Percentiles rank a stretch among this genome's conserved stretches.
These are phyloP conservation scores for Radopholus similis DNA, from an alignment of 1,140 invertebrate genomes.

Conservation along the genomic window DNA sequence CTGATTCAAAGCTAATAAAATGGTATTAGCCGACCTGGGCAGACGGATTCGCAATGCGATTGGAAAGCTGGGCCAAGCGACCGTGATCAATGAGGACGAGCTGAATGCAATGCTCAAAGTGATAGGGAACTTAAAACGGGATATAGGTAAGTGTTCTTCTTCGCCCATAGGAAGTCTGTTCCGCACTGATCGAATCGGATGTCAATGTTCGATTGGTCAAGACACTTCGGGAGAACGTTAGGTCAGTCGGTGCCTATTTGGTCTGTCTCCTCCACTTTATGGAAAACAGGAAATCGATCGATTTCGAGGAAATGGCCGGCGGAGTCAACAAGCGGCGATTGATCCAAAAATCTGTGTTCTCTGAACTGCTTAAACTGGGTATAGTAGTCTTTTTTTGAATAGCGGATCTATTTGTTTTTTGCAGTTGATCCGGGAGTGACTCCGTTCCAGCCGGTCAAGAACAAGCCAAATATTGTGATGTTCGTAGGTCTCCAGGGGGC, in stretches of 20 bases:
- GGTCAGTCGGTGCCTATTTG: constrained; percentile 61
- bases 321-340: constrained; percentile 95
- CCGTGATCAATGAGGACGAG: constrained; percentile 91
- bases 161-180: constrained; percentile 64
- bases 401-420: neutral
- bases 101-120: constrained; percentile 97
- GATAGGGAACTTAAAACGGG: neutral
- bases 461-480: constrained; percentile 93
- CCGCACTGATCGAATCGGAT: constrained; percentile 94
- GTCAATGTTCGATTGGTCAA: constrained; percentile 96
- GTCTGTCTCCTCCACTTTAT: no score
- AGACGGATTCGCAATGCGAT: constrained; percentile 97
- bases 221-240: constrained; percentile 94
- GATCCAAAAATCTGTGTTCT: constrained; percentile 98
- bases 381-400: neutral
- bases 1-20: constrained; percentile 67
- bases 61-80: constrained; percentile 93
- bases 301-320: constrained; percentile 99
- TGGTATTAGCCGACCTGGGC: constrained; percentile 99
- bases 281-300: constrained; percentile 25
- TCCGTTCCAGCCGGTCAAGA: constrained; percentile 91
- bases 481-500: constrained; percentile 97
- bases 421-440: constrained; percentile 92
- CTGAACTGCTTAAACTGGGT: constrained; percentile 87
- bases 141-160: no score